Base-by-base conservation (phyloP, 2,113 vertebrate species). In the Thryonomys swinderianus region DNA sequence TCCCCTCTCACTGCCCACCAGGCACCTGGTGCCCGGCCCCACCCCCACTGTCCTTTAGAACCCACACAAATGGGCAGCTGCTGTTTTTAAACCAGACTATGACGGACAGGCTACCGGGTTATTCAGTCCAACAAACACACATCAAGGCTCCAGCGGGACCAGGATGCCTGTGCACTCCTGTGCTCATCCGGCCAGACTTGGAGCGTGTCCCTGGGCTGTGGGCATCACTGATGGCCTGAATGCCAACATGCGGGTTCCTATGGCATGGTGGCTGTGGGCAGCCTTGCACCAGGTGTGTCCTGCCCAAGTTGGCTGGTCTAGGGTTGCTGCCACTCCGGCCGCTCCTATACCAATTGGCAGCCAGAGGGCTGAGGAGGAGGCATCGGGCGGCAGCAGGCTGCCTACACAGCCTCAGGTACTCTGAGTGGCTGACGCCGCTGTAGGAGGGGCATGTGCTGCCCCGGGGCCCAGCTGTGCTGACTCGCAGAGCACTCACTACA, bases 1-100 rank as follows among this genome's bases (percentile, higher is more conserved):
- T 40, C 34, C 40, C 40, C 18, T 3, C 11, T 13, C 17, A 0
- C 6, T 32, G 20, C 7, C n/a, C 5, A 7, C 25, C 21, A 34
- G 74, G 59, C 20, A 42, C 21, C 8, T 42, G 45, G 34, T 7
- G 7, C 57, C 1, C 0, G 61, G 32, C 27, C 34, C 20, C 23
- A 7, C 53, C 32, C 37, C 23, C n/a, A 45, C 3, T 34, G 34
- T 21, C 42, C 21, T n/a, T 40, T 62, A 17, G 57, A 76, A 18
- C 51, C 40, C 57, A 66, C 82, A 42, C 1, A 1, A 57, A 23
- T 2, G 71, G 45, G 9, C 27, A 40, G n/a, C 9, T 37, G 32
- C 45, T 32, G 9, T 55, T 57, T 88, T 73, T 37, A 74, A 74
- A 45, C 40, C 18, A 51, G 17, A 27, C 45, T 73, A 7, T 7